Evolutionary conservation across 2,797 vertebrate species (phyloP).

Genomic region (Neosilurus hyrtlii): DNA sequence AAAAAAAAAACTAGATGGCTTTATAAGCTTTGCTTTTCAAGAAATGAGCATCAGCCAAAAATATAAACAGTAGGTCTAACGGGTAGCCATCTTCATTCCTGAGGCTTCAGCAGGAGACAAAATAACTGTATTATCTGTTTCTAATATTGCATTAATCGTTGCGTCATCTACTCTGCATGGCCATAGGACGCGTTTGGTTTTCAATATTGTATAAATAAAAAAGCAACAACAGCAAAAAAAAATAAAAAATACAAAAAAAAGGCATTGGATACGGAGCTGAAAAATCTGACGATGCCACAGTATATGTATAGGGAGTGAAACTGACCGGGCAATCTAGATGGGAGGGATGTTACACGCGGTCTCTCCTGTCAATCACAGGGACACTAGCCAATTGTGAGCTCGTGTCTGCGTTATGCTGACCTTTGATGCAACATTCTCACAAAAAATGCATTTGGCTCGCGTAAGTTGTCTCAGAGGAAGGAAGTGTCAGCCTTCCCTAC

Average conservation of each 20-base stretch:
- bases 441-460: neutral
- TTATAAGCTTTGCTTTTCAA: neutral
- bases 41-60: conserved; percentile 19
- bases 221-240: no score
- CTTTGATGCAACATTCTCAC: neutral
- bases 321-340: neutral
- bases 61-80: conserved; percentile 34
- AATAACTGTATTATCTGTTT: conserved; percentile 6
- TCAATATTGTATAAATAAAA: neutral
- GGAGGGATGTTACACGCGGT: neutral
- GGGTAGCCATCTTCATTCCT: conserved; percentile 32
- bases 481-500: neutral
- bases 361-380: neutral
- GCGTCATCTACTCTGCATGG: neutral
- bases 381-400: neutral
- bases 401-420: neutral
- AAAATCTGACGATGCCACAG: neutral
- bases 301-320: neutral
- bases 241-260: neutral
- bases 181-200: neutral
- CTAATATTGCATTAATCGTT: neutral
- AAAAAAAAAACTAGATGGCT: neutral
- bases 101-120: conserved; percentile 26
- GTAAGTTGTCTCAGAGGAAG: neutral
- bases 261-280: neutral